Base-by-base conservation (phyloP, 2,888 invertebrate genomes). In the Yponomeuta plumbellus region DNA sequence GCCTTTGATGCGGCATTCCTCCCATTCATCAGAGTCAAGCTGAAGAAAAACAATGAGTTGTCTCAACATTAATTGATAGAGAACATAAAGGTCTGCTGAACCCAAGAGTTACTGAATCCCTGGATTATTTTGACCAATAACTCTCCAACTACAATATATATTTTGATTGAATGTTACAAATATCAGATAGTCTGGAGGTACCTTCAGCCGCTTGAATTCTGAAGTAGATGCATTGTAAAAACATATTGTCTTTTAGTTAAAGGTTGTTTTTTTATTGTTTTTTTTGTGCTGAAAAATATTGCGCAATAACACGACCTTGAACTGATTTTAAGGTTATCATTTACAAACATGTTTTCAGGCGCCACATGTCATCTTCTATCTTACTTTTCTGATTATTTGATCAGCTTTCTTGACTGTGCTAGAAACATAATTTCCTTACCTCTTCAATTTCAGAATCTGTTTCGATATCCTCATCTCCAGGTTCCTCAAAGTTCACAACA, bases 11-110 rank as follows among this genome's bases (percentile, higher is more conserved):
- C 94, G 92, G 69, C 84, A 87, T 71, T 91, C 90, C 66, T 94
- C 92, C 95, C 96, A 96, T 78, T 96, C 97, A 82, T 97, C 97
- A 0, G 96, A 96, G 80, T 97, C 96, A 57, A 96, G 91, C 81
- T 95, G 93, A 76, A 95, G 94, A 64, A 87, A 74, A 70, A 67
- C 66, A 61, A 34, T 34, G 34, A 34, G 34, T 34, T 20, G 64
- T 34, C 34, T 34, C 8, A 8, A 34, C 8, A 8, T 34, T 34
- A 34, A 26, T 26, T 4, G 26, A 26, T 5, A 26, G 3, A 26
- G 26, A 26, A 5, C 2, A 4, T 26, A 26, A 4, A 26, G 2
- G n/a, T 44, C 58, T 23, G 40, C n/a, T 13, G 56, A 13, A 17
- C 34, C 34, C 34, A 34, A 57, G n/a, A 26, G 26, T 26, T 34